Evolutionary conservation across 1,140 invertebrate genomes (phyloP), one percentile per base, ranked within the genome.

Genomic region (Chironomus tepperi): DNA sequence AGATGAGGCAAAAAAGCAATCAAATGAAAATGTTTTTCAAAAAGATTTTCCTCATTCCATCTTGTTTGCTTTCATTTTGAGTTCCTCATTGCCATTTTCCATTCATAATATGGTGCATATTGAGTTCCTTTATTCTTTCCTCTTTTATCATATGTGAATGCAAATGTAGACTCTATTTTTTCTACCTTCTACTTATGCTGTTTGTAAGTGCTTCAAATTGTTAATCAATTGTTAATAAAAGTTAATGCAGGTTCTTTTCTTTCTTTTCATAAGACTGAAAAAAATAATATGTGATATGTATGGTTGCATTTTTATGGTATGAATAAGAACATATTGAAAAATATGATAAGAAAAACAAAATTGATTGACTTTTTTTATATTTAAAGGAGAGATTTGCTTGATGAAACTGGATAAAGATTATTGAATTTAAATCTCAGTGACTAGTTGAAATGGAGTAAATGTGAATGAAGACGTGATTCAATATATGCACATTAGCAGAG

Each of bases 1-100:
- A 57, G 47, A 57, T 57, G 47, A 57, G 47, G 47, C 47, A 57
- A 57, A 57, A 57, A 57, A 57, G 47, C 47, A 57, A 57, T 57
- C 47, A 57, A 57, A 57, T 57, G 47, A 57, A 57, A 57, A 57
- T 57, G 47, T 57, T 57, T 57, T 57, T 12, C 47, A 57, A 57
- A n/a, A 57, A 57, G 10, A 15, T 12, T 57, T 57, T 57, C 10
- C 47, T 34, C 24, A 2, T 57, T 57, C 47, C 10, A 5, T 34
- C 47, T 57, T 57, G n/a, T 57, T 57, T 57, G 47, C 47, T 57
- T 57, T 57, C 47, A 57, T 57, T 57, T 57, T n/a, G n/a, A 57
- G 24, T 34, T 57, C 1, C 47, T 57, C 47, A 57, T n/a, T 57
- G 47, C 47, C 47, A 57, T 57, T 57, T 57, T 34, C 24, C 47